Evolutionary conservation across 2,797 vertebrate genomes (phyloP).

Genomic region (Esox masquinongy): DNA sequence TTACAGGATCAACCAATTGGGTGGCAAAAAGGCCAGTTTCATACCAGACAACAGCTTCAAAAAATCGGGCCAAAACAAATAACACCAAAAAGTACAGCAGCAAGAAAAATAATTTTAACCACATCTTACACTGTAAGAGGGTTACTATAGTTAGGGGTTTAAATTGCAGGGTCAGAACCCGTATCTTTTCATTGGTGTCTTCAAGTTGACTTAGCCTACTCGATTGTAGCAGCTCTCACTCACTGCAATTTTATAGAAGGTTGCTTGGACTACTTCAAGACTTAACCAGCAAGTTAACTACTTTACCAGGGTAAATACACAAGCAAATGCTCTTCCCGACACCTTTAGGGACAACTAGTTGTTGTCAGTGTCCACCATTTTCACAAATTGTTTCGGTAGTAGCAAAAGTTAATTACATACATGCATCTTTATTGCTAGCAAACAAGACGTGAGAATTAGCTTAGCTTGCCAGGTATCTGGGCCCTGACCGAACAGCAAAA

Average conservation of each 20-base stretch:
- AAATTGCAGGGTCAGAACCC: constrained; percentile 13
- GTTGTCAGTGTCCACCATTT: constrained; percentile 28
- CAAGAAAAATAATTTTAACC: constrained; percentile 92
- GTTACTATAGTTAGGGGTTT: background rate
- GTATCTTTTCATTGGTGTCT: constrained; percentile 14
- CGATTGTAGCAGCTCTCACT: background rate
- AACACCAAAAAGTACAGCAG: constrained; percentile 90
- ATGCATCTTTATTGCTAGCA: constrained; percentile 10
- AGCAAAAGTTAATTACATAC: background rate
- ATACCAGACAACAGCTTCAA: constrained; percentile 95
- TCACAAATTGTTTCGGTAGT: constrained; percentile 16
- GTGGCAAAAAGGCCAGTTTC: constrained; percentile 92
- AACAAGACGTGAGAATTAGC: constrained; percentile 45
- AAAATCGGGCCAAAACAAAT: constrained; percentile 88
- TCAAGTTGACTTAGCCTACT: background rate
- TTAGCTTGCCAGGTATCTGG: constrained; percentile 43
- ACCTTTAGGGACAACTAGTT: constrained; percentile 18
- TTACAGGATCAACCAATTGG: constrained; percentile 93
- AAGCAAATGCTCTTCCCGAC: constrained; percentile 3
- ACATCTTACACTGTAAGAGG: constrained; percentile 75
- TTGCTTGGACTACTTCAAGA: background rate
- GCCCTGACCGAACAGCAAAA: constrained; percentile 23
- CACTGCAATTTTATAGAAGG: background rate
- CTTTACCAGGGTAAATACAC: background rate
- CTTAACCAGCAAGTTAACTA: background rate